phyloP scores from a whole-genome alignment of 64 coral and sea anemone genomes.

The Cladopsammia gracilis region DNA sequence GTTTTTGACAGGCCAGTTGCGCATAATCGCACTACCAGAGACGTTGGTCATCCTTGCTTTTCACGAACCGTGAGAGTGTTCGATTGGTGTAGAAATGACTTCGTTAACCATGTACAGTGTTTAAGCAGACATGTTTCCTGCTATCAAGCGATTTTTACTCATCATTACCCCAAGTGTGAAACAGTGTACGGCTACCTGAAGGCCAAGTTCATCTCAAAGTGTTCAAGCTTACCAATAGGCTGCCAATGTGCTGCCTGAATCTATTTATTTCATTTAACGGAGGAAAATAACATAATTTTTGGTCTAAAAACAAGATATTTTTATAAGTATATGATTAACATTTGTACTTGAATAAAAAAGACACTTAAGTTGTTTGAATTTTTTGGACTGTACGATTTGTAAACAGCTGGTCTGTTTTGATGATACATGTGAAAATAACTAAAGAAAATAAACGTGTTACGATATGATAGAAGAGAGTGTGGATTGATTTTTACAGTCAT shows the following conservation, averaged over 20 bases:
- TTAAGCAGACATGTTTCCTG: not conserved
- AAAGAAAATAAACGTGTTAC: not conserved
- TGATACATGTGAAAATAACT: not conserved
- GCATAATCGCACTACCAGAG: conserved; percentile 11
- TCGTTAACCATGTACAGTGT: not conserved
- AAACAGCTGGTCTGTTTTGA: not conserved
- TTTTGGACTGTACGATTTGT: not conserved
- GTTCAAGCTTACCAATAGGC: not conserved
- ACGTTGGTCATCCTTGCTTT: not conserved
- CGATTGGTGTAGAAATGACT: not conserved
- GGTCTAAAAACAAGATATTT: too few species aligned
- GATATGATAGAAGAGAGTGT: too few species aligned
- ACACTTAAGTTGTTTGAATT: too few species aligned
- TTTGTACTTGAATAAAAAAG: too few species aligned
- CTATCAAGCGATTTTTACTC: not conserved
- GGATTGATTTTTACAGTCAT: too few species aligned
- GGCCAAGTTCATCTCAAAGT: not conserved
- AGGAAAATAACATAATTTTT: too few species aligned
- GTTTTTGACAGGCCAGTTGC: not conserved
- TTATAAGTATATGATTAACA: too few species aligned
- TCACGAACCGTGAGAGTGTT: not conserved
- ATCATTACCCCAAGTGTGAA: not conserved
- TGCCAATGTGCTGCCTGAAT: conserved; percentile 11
- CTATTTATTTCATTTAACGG: too few species aligned
- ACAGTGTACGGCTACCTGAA: conserved; percentile 4